Evolutionary conservation across 2,888 invertebrate genomes (phyloP).

Genomic region (Nomada ferruginata): DNA sequence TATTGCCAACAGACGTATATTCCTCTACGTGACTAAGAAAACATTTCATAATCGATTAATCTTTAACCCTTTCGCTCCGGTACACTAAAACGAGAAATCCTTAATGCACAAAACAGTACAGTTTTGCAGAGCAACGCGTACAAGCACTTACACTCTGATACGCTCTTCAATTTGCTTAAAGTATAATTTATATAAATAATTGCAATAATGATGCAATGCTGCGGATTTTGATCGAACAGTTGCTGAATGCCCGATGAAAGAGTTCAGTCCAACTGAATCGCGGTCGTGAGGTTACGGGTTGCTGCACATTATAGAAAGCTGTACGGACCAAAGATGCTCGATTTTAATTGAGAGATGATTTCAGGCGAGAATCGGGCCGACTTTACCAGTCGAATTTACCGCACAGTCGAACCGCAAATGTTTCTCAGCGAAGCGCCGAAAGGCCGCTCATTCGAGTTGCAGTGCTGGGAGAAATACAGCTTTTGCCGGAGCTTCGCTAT

Average conservation of each 20-base stretch:
- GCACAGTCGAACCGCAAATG: neutral
- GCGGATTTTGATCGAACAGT: too few species aligned
- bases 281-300: constrained; percentile 1
- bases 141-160: too few species aligned
- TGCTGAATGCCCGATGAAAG: too few species aligned
- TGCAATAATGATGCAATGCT: too few species aligned
- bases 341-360: constrained; percentile 34
- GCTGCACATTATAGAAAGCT: neutral
- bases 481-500: constrained; percentile 47
- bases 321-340: neutral
- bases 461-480: neutral
- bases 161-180: too few species aligned
- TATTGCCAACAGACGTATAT: neutral
- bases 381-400: constrained; percentile 7
- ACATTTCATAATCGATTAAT: too few species aligned
- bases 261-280: neutral
- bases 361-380: too few species aligned
- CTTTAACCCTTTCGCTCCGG: too few species aligned
- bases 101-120: too few species aligned
- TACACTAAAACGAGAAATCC: too few species aligned
- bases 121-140: too few species aligned
- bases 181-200: too few species aligned
- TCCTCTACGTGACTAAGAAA: neutral
- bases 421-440: neutral
- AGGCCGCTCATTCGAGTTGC: constrained; percentile 7